Conservation (phyloP, 1,140 invertebrate species). For the Ericerus pela region DNA sequence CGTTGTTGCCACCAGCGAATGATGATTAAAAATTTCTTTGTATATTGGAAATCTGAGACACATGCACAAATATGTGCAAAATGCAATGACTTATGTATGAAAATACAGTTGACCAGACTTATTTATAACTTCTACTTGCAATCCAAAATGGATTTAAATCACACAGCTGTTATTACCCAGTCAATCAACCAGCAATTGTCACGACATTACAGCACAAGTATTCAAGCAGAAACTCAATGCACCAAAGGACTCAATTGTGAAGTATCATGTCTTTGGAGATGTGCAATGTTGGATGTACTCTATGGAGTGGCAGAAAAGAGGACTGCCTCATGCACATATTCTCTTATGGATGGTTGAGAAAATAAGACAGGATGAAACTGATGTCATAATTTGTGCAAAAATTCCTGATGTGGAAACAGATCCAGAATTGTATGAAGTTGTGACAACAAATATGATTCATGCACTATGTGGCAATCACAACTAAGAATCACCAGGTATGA, state of each 20-base stretch:
- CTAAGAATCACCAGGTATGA: conserved; percentile 34
- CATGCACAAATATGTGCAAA: conserved; percentile 32
- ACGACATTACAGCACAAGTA: too few species aligned
- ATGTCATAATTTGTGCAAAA: conserved; percentile 37
- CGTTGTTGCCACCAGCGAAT: too few species aligned
- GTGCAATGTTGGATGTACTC: conserved; percentile 27
- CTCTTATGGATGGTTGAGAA: conserved; percentile 32
- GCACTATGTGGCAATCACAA: conserved; percentile 37
- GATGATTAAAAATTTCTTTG: too few species aligned
- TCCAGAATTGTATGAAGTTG: conserved; percentile 30
- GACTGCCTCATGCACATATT: conserved; percentile 36
- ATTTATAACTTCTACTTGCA: conserved; percentile 21
- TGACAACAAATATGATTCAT: conserved; percentile 37
- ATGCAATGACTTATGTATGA: conserved; percentile 33
- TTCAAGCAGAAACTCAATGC: too few species aligned
- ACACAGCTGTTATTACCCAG: too few species aligned
- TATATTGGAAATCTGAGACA: conserved; percentile 31
- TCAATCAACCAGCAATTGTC: too few species aligned
- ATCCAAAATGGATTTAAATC: conserved; percentile 9
- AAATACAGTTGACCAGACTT: conserved; percentile 27
- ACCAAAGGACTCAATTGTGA: too few species aligned
- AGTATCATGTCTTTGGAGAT: too few species aligned
- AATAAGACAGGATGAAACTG: conserved; percentile 31
- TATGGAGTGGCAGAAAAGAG: conserved; percentile 36
- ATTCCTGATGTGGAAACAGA: conserved; percentile 35